phyloP scores from a whole-genome alignment of 2,797 vertebrate species.

The Premnoplex brunnescens region DNA sequence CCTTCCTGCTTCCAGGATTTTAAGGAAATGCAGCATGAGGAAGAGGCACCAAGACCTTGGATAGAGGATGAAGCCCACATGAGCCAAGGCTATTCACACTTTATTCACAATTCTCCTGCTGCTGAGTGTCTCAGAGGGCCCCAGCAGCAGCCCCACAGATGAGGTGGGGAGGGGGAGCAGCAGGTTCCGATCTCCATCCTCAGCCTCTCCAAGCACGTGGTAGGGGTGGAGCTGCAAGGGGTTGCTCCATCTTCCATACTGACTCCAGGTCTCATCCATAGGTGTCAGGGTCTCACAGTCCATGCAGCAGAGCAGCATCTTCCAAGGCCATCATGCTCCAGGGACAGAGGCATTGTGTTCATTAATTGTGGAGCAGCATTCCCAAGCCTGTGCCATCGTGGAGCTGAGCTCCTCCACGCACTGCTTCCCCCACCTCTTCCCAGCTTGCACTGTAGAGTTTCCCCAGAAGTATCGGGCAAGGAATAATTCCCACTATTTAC shows the following conservation, averaged over 20 bases:
- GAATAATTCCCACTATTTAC: neutral
- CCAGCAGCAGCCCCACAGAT: neutral
- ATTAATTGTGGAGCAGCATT: neutral
- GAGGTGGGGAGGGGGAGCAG: neutral
- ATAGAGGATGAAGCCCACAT: accelerated
- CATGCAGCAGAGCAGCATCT: neutral
- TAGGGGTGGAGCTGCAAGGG: neutral
- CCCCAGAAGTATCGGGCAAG: neutral
- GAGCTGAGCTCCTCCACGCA: neutral
- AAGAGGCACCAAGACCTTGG: neutral
- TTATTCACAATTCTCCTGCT: neutral
- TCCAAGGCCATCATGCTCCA: neutral
- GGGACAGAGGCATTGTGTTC: neutral
- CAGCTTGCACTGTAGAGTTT: accelerated
- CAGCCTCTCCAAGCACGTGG: neutral
- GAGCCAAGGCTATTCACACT: neutral
- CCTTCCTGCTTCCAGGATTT: neutral
- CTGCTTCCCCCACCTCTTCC: neutral
- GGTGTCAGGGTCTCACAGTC: no score
- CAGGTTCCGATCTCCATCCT: neutral
- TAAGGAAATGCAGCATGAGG: neutral
- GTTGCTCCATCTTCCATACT: neutral
- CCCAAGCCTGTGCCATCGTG: neutral
- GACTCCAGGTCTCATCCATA: neutral
- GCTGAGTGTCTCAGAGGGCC: neutral